phyloP scores from a whole-genome alignment of 2,888 invertebrate species.

The Rosalia funebris region DNA sequence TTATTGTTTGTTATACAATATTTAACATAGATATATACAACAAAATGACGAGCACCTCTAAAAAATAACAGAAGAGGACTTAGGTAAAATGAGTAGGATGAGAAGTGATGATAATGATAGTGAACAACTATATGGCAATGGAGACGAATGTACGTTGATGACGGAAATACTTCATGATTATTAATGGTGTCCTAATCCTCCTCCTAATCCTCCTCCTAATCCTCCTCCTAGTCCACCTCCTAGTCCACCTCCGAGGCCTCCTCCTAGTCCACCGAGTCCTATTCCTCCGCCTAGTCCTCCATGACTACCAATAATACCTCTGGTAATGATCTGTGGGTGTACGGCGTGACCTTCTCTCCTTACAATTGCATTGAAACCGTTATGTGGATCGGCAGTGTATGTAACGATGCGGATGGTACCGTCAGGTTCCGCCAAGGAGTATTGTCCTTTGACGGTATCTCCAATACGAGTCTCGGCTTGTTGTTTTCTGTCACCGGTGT shows the following conservation, averaged over 20 bases:
- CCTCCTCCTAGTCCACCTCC: conserved; percentile 10
- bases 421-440: conserved; percentile 56
- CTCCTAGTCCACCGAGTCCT: not conserved
- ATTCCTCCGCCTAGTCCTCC: not conserved
- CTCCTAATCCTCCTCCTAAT: not conserved
- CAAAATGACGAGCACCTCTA: conserved; percentile 22
- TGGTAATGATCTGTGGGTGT: conserved; percentile 46
- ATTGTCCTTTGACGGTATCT: conserved; percentile 65
- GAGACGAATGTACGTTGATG: not conserved
- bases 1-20: conserved; percentile 31
- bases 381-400: conserved; percentile 66
- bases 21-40: conserved; percentile 34
- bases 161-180: not conserved
- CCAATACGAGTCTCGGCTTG: conserved; percentile 69
- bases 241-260: not conserved
- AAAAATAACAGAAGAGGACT: conserved; percentile 19
- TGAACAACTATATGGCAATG: no score
- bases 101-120: no score
- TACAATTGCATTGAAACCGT: conserved; percentile 77
- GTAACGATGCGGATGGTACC: conserved; percentile 55
- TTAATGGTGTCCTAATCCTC: not conserved
- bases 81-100: not conserved
- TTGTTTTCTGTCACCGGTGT: conserved; percentile 69
- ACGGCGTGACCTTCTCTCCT: conserved; percentile 72
- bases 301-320: conserved; percentile 39